These are phyloP conservation scores for Pherbina coryleti DNA, from an alignment of 2,888 invertebrate genomes.

Conservation along the genomic window DNA sequence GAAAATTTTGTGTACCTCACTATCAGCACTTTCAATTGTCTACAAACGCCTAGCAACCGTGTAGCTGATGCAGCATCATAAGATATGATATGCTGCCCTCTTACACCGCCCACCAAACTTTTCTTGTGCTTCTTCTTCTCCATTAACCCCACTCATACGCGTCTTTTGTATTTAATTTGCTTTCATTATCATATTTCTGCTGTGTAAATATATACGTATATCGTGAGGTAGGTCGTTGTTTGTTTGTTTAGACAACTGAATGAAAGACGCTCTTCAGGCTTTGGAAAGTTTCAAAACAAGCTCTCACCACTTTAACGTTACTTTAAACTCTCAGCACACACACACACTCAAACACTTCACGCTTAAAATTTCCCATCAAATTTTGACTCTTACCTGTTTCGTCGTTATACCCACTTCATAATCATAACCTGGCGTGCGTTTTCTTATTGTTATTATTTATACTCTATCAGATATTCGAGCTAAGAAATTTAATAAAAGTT, in stretches of 20 bases:
- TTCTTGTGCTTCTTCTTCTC: neutral
- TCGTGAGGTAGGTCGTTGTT: conserved; percentile 20
- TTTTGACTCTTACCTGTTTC: neutral
- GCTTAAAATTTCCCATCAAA: neutral
- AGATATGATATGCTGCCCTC: neutral
- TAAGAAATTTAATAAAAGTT: too few species aligned
- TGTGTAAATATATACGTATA: neutral
- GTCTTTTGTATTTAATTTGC: neutral
- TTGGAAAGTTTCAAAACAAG: neutral
- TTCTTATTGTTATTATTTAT: too few species aligned
- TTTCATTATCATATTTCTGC: neutral
- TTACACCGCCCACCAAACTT: neutral
- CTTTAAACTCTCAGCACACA: too few species aligned
- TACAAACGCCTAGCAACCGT: neutral
- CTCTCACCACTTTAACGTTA: neutral
- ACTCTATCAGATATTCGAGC: too few species aligned
- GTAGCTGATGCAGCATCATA: neutral
- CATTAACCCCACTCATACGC: neutral
- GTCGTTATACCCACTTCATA: neutral
- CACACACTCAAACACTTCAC: neutral
- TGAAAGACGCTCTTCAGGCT: neutral
- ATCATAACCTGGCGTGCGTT: too few species aligned
- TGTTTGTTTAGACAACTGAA: neutral
- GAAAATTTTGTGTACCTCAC: neutral
- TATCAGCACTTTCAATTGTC: neutral